phyloP scores from a whole-genome alignment of 2,113 vertebrate genomes.

The Caracal caracal region DNA sequence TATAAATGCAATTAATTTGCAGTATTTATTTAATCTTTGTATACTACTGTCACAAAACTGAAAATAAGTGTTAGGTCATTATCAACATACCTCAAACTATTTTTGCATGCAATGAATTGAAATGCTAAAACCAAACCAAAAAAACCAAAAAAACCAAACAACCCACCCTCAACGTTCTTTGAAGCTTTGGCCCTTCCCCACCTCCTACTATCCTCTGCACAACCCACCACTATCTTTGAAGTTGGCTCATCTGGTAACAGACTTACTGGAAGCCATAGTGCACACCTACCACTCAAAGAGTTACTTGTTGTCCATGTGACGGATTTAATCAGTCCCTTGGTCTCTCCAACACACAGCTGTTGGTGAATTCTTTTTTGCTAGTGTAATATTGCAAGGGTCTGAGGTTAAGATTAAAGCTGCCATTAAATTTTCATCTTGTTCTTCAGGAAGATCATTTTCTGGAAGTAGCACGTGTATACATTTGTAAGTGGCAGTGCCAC shows the following conservation, averaged over 20 bases:
- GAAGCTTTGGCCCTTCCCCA: conserved; percentile 64
- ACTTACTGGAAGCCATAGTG: conserved; percentile 48
- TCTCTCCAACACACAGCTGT: conserved; percentile 86
- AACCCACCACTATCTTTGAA: conserved; percentile 67
- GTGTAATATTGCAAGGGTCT: conserved; percentile 85
- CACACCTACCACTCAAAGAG: conserved; percentile 82
- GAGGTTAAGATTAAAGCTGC: conserved; percentile 85
- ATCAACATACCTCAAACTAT: conserved; percentile 76
- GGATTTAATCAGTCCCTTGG: conserved; percentile 85
- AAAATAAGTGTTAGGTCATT: conserved; percentile 79
- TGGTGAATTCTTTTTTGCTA: conserved; percentile 86
- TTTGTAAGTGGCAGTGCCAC: conserved; percentile 80
- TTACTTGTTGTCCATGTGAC: conserved; percentile 81
- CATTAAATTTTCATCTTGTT: conserved; percentile 84
- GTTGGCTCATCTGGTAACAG: conserved; percentile 61
- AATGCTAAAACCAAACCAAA: neutral
- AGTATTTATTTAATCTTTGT: conserved; percentile 83
- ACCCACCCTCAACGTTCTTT: conserved; percentile 77
- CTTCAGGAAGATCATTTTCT: conserved; percentile 83
- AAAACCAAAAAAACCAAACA: neutral
- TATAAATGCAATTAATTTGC: conserved; percentile 80
- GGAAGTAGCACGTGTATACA: conserved; percentile 63
- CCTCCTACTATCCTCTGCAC: neutral
- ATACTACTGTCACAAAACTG: conserved; percentile 70
- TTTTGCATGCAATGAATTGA: conserved; percentile 70